Base-by-base conservation (phyloP, 2,113 vertebrate genomes). In the Tyto alba region DNA sequence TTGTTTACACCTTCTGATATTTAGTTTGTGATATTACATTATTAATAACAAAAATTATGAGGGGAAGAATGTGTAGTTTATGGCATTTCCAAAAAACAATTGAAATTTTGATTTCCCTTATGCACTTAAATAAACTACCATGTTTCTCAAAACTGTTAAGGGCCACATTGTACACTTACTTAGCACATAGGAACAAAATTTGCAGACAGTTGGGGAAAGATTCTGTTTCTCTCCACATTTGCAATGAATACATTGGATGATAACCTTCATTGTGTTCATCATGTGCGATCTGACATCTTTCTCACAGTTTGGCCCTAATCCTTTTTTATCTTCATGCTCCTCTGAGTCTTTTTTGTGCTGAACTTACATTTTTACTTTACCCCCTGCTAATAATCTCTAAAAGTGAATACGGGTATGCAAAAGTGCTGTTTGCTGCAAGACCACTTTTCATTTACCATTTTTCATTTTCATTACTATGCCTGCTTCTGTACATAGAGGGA, bases 1-100 rank as follows among this genome's bases (percentile, higher is more conserved):
- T 82, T 95, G 69, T 89, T 97, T 97, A 87, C 64, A 91, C 79
- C 62, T 94, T 63, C 60, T 79, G n/a, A 73, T 97, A 45, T 80
- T 97, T 96, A 68, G 77, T 96, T 90, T 52, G 56, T 87, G 64
- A 91, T 69, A 94, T 91, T 93, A 41, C 41, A 66, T 93, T 89
- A 71, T 82, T 77, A 94, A 74, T 89, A 73, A 84, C 90, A 92
- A 92, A 97, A 95, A 89, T 81, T 77, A 94, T 73, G 23, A 40
- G 75, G 88, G 60, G 53, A 94, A 62, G 53, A 56, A 76, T 63
- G 16, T 83, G 75, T n/a, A n/a, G 23, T 91, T 95, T 87, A 85
- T 55, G 92, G 38, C 38, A 56, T 96, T 96, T 94, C 71, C 34
- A 85, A 94, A 72, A 69, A 79, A 43, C 63, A 83, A 6, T 38